These are phyloP conservation scores for Silvanus unidentatus DNA, from an alignment of 2,888 invertebrate genomes.

Conservation along the genomic window DNA sequence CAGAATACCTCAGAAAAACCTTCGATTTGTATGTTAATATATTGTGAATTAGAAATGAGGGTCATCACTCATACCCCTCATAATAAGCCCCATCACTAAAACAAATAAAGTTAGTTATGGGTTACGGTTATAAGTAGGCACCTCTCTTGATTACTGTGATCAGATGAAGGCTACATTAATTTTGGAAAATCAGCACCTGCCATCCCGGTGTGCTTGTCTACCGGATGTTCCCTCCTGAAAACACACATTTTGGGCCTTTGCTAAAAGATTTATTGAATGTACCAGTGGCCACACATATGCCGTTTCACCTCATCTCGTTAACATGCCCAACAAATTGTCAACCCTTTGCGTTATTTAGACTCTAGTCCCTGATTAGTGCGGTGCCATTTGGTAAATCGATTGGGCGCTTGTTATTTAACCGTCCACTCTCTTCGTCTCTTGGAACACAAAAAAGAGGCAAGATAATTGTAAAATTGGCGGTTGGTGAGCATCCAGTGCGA, in stretches of 20 bases:
- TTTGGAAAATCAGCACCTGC: constrained; percentile 27
- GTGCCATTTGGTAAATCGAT: no score
- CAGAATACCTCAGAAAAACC: no score
- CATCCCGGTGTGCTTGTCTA: constrained; percentile 14
- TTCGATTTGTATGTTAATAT: no score
- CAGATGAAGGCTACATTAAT: constrained; percentile 28
- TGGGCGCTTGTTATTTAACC: no score
- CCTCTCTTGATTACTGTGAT: constrained; percentile 26
- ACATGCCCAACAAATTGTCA: constrained; percentile 24
- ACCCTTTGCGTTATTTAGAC: constrained; percentile 14
- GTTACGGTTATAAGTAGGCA: constrained; percentile 21
- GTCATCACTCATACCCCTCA: neutral
- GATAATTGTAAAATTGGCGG: no score
- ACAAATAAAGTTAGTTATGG: constrained; percentile 24
- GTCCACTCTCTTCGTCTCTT: no score
- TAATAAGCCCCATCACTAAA: constrained; percentile 4
- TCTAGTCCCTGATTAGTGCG: no score
- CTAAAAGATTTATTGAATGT: constrained; percentile 17
- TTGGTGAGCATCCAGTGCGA: no score
- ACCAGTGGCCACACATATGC: constrained; percentile 20
- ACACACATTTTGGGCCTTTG: constrained; percentile 1
- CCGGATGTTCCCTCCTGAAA: constrained; percentile 1
- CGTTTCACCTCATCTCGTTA: constrained; percentile 14
- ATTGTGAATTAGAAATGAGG: no score
- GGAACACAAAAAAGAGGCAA: no score